Evolutionary conservation across 2,797 vertebrate species (phyloP).

Genomic region (Pelochelys cantorii): DNA sequence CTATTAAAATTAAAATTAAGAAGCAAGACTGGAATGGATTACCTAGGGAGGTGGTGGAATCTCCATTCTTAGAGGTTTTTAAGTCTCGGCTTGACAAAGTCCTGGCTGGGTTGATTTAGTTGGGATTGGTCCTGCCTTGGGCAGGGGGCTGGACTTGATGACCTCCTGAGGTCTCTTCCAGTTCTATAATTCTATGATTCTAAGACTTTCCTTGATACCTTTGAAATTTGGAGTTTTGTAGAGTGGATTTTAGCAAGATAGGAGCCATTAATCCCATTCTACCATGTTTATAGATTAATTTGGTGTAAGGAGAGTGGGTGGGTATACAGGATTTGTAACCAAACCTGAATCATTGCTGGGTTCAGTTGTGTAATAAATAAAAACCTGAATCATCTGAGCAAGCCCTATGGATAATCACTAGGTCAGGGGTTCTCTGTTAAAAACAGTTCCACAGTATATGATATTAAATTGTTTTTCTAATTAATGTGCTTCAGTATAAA

Average conservation of each 20-base stretch:
- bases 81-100: too few species aligned
- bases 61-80: too few species aligned
- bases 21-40: not conserved
- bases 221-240: not conserved
- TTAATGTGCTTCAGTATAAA: not conserved
- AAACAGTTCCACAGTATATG: not conserved
- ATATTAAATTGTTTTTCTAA: not conserved
- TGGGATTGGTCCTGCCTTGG: too few species aligned
- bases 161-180: too few species aligned
- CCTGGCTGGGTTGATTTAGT: too few species aligned
- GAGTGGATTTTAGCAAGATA: accelerated
- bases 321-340: not conserved
- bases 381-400: not conserved
- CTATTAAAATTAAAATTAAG: not conserved
- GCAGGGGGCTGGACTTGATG: too few species aligned
- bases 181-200: too few species aligned
- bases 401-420: not conserved
- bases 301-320: not conserved
- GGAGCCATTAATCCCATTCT: not conserved
- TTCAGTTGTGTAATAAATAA: not conserved
- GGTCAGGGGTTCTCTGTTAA: not conserved
- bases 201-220: not conserved
- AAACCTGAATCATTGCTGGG: not conserved
- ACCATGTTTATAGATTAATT: not conserved
- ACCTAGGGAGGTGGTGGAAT: too few species aligned